Evolutionary conservation across 2,888 invertebrate genomes (phyloP).

Genomic region (Adelognathus sp.): DNA sequence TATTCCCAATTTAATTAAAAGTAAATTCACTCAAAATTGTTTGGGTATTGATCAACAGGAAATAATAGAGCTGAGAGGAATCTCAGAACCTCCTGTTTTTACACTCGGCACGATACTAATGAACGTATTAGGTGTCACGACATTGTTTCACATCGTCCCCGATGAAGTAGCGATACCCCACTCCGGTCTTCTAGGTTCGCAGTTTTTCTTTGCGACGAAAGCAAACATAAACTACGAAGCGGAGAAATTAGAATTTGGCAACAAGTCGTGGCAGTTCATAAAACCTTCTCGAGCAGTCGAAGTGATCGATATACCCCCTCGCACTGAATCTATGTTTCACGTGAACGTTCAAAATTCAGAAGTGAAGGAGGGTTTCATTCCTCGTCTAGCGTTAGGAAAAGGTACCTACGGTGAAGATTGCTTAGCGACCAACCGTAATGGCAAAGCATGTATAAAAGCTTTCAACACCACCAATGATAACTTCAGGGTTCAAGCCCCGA

Average conservation of each 20-base stretch:
- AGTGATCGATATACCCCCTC: background rate
- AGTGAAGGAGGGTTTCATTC: background rate
- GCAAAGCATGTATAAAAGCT: background rate
- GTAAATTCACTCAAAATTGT: background rate
- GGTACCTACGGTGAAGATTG: background rate
- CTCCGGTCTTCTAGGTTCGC: background rate
- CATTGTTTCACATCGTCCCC: background rate
- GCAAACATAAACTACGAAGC: background rate
- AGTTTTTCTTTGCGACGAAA: background rate
- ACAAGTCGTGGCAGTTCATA: background rate
- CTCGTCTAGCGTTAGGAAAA: background rate
- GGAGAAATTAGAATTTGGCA: background rate
- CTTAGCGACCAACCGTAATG: background rate
- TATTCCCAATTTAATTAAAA: background rate
- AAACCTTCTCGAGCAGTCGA: background rate
- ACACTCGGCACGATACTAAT: background rate
- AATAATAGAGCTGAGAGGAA: background rate
- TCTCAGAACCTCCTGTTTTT: background rate
- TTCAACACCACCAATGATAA: background rate
- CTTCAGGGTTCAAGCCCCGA: background rate
- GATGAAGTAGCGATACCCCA: background rate
- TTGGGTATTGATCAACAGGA: background rate
- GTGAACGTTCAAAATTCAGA: background rate
- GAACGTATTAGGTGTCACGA: background rate
- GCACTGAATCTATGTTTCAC: background rate